Conservation (phyloP, 1,140 invertebrate genomes). For the Rhopalosiphum padi region DNA sequence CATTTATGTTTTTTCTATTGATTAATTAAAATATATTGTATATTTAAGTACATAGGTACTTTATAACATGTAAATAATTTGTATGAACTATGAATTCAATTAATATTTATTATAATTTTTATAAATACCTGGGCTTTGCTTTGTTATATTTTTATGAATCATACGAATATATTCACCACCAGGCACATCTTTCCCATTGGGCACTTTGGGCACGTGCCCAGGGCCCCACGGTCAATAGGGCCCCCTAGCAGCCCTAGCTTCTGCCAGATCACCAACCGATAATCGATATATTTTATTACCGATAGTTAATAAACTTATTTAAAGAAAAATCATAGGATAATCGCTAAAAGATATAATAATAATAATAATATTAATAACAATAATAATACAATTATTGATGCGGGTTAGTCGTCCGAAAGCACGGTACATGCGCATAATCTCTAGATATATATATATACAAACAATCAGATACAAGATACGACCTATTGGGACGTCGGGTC, state of each 20-base stretch:
- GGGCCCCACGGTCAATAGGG: conserved; percentile 4
- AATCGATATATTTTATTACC: conserved; percentile 28
- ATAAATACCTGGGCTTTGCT: no score
- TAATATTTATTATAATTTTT: no score
- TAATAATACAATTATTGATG: neutral
- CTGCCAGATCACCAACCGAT: conserved; percentile 28
- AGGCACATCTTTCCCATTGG: conserved; percentile 35
- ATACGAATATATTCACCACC: no score
- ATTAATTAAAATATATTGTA: no score
- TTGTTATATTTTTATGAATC: no score
- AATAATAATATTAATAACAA: neutral
- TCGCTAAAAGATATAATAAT: conserved; percentile 25
- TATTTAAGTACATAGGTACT: no score
- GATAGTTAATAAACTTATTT: conserved; percentile 23
- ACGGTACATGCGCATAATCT: neutral
- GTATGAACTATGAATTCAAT: no score
- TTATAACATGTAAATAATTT: no score
- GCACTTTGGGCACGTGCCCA: conserved; percentile 42
- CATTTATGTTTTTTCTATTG: no score
- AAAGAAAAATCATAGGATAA: conserved; percentile 24
- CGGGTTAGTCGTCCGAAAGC: conserved; percentile 13
- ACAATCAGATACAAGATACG: conserved; percentile 4
- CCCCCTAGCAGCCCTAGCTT: neutral
- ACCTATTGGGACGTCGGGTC: neutral
- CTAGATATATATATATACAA: neutral